A percentile compares a stretch with the other conserved stretches of the same genome.
Evolutionary conservation across 2,113 vertebrate genomes (phyloP).

Genomic region (Tenebrosternarchus preto): DNA sequence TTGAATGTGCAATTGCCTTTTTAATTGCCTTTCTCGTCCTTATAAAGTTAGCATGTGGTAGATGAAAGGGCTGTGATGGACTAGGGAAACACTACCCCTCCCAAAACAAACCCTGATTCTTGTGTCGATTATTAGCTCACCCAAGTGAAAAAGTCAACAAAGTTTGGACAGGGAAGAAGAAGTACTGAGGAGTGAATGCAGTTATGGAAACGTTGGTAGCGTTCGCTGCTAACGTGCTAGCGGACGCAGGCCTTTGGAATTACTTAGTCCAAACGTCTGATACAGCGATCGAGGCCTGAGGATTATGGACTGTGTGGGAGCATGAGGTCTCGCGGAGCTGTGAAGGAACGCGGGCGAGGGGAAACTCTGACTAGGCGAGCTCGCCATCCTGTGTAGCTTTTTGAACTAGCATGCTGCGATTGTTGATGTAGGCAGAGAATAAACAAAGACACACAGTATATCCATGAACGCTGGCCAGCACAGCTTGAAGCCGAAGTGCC

Average conservation of each 20-base stretch:
- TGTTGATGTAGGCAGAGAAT: slow-evolving; percentile 65
- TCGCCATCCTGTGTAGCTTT: slow-evolving; percentile 56
- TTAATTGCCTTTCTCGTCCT: slow-evolving; percentile 49
- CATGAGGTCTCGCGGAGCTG: slow-evolving; percentile 52
- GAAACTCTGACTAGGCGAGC: slow-evolving; percentile 50
- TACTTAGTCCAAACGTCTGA: slow-evolving; percentile 25
- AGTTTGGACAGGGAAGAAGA: not conserved
- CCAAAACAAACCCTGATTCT: slow-evolving; percentile 30
- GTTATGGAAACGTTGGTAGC: slow-evolving; percentile 12
- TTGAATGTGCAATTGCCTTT: slow-evolving; percentile 45
- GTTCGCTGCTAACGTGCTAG: slow-evolving; percentile 8
- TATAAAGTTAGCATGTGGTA: slow-evolving; percentile 65
- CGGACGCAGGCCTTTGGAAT: slow-evolving; percentile 22
- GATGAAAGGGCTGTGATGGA: slow-evolving; percentile 67
- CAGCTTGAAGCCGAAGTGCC: slow-evolving; percentile 40
- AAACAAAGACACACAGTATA: slow-evolving; percentile 60
- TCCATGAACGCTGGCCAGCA: slow-evolving; percentile 58
- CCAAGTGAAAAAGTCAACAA: not conserved
- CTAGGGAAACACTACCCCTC: slow-evolving; percentile 37
- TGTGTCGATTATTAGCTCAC: not conserved
- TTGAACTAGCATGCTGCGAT: slow-evolving; percentile 56
- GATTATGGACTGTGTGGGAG: slow-evolving; percentile 29
- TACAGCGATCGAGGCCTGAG: slow-evolving; percentile 35
- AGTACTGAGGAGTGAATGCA: not conserved
- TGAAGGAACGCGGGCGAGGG: slow-evolving; percentile 44